Evolutionary conservation across 2,113 vertebrate species (phyloP).

Genomic region (Sebastes fasciatus): DNA sequence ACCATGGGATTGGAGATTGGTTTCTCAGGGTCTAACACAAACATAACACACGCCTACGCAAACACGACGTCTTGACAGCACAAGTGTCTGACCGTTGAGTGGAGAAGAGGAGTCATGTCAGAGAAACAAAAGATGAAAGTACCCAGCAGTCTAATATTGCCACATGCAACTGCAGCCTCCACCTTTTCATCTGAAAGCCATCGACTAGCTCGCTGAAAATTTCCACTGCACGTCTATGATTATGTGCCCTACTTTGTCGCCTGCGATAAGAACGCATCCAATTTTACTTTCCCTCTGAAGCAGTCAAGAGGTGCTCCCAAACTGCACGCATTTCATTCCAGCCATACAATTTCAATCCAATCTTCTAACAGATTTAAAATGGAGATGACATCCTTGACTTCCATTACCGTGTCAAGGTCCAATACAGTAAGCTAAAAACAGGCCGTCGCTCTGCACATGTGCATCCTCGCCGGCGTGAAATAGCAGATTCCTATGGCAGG

Average conservation of each 20-base stretch:
- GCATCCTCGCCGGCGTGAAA: slow-evolving; percentile 13
- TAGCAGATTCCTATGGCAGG: neutral
- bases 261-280: slow-evolving; percentile 50
- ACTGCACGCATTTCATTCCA: slow-evolving; percentile 31
- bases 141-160: neutral
- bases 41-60: neutral
- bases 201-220: slow-evolving; percentile 5
- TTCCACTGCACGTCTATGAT: slow-evolving; percentile 5
- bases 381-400: slow-evolving; percentile 59
- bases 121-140: slow-evolving; percentile 12
- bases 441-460: slow-evolving; percentile 9
- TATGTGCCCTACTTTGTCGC: slow-evolving; percentile 33
- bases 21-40: slow-evolving; percentile 2
- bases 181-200: slow-evolving; percentile 18
- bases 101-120: neutral
- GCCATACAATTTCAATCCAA: slow-evolving; percentile 59
- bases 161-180: neutral
- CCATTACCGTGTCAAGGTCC: slow-evolving; percentile 40
- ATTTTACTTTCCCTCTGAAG: slow-evolving; percentile 42
- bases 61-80: neutral
- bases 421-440: slow-evolving; percentile 39
- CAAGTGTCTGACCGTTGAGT: neutral
- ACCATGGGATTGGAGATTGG: neutral
- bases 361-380: slow-evolving; percentile 53
- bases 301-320: slow-evolving; percentile 38